Evolutionary conservation across 35 echinoderm and acorn worm species (phyloP).

Genomic region (Lytechinus variegatus): DNA sequence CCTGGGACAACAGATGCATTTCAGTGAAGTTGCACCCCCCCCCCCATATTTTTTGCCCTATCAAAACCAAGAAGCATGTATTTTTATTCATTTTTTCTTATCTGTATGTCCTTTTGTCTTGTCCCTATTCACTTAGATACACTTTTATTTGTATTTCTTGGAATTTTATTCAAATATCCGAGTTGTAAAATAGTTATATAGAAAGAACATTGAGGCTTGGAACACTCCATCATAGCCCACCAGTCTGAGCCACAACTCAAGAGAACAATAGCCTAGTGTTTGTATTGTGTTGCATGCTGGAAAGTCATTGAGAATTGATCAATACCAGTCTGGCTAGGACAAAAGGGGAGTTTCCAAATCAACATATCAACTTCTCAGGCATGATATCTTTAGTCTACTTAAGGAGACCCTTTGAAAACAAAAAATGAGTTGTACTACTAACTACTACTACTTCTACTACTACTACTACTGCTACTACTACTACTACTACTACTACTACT

Average conservation of each 20-base stretch:
- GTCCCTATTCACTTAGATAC: too few species aligned
- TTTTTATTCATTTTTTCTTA: too few species aligned
- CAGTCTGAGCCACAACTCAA: background rate
- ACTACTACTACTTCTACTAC: too few species aligned
- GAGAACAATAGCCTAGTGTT: background rate
- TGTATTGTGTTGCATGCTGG: background rate
- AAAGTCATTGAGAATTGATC: background rate
- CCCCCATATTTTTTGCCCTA: too few species aligned
- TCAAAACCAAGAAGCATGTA: too few species aligned
- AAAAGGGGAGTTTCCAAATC: conserved; percentile 18
- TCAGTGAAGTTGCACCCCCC: too few species aligned
- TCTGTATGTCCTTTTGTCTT: too few species aligned
- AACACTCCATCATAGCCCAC: background rate
- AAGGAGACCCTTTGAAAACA: background rate
- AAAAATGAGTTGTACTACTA: too few species aligned
- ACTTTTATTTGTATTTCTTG: background rate
- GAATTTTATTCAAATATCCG: background rate
- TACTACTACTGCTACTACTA: too few species aligned
- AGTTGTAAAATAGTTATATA: background rate
- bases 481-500: too few species aligned
- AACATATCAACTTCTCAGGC: background rate
- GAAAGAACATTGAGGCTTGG: background rate
- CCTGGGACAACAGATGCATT: too few species aligned
- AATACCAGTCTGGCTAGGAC: background rate
- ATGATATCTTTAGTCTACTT: background rate